Percentiles rank a stretch among this genome's conserved stretches.
Conservation (phyloP, 2,797 vertebrate species). For the Spinibarbus caldwelli region DNA sequence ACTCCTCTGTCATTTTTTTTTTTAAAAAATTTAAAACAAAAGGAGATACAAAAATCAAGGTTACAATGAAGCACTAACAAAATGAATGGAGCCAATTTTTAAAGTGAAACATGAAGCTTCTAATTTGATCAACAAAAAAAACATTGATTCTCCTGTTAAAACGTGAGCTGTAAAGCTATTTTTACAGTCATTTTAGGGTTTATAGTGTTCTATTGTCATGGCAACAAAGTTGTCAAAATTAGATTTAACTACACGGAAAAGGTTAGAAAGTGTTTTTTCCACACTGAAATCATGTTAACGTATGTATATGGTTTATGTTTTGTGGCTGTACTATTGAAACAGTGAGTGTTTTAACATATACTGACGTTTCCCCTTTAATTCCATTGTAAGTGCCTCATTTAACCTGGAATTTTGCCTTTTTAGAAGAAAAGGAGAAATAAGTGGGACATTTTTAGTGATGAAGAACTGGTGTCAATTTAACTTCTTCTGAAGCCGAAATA, state of each 20-base stretch:
- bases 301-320: not conserved
- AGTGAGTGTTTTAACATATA: not conserved
- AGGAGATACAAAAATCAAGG: too few species aligned
- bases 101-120: not conserved
- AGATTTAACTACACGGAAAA: not conserved
- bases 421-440: not conserved
- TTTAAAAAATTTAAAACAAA: too few species aligned
- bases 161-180: not conserved
- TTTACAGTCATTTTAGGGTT: not conserved
- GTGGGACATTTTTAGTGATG: not conserved
- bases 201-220: slow-evolving; percentile 20
- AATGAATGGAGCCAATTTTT: not conserved
- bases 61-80: not conserved
- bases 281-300: not conserved
- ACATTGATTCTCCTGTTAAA: not conserved
- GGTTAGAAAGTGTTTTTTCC: not conserved
- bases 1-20: not conserved
- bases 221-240: slow-evolving; percentile 25
- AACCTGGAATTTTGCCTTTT: not conserved
- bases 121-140: not conserved
- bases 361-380: not conserved
- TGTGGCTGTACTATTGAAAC: not conserved
- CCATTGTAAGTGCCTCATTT: not conserved
- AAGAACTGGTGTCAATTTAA: not conserved
- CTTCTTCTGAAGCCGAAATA: not conserved